A percentile compares a stretch with the other conserved stretches of the same genome.
Conservation (phyloP, 2,888 invertebrate genomes). For the Dasysyrphus tricinctus region DNA sequence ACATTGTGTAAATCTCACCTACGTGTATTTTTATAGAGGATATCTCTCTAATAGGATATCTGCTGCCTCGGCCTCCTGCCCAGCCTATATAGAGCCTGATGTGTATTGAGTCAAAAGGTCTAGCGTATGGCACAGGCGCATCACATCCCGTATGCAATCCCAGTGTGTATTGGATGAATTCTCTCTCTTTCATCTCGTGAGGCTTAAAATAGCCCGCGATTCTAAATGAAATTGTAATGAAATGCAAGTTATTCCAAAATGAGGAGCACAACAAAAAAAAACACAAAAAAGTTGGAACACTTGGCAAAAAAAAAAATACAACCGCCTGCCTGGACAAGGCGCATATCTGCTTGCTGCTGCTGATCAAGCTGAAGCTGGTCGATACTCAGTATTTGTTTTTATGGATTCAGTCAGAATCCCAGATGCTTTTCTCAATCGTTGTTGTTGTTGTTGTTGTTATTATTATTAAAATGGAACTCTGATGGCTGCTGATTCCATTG, state of each 20-base stretch:
- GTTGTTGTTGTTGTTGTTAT: slow-evolving; percentile 25
- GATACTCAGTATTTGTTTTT: slow-evolving; percentile 70
- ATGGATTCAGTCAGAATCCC: slow-evolving; percentile 55
- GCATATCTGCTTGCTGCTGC: slow-evolving; percentile 43
- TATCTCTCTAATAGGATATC: slow-evolving; percentile 69
- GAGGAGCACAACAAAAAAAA: slow-evolving; percentile 30
- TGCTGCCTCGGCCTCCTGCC: slow-evolving; percentile 13
- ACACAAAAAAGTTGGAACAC: slow-evolving; percentile 24
- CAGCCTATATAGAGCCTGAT: not conserved
- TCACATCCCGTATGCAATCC: slow-evolving; percentile 26
- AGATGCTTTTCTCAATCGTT: slow-evolving; percentile 56
- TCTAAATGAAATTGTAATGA: slow-evolving; percentile 76
- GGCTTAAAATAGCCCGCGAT: slow-evolving; percentile 68
- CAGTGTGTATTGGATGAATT: slow-evolving; percentile 37
- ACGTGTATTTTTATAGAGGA: slow-evolving; percentile 70
- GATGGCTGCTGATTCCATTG: slow-evolving; percentile 21
- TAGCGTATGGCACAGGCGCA: slow-evolving; percentile 20
- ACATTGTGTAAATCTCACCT: slow-evolving; percentile 76
- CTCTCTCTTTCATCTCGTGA: slow-evolving; percentile 35
- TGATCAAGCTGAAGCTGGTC: slow-evolving; percentile 25
- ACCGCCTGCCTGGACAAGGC: slow-evolving; percentile 43
- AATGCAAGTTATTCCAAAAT: slow-evolving; percentile 72
- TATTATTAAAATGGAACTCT: not conserved
- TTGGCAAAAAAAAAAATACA: slow-evolving; percentile 17
- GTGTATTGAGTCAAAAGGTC: not conserved